Evolutionary conservation across 1,140 invertebrate genomes (phyloP).

Genomic region (Drosophila ficusphila): DNA sequence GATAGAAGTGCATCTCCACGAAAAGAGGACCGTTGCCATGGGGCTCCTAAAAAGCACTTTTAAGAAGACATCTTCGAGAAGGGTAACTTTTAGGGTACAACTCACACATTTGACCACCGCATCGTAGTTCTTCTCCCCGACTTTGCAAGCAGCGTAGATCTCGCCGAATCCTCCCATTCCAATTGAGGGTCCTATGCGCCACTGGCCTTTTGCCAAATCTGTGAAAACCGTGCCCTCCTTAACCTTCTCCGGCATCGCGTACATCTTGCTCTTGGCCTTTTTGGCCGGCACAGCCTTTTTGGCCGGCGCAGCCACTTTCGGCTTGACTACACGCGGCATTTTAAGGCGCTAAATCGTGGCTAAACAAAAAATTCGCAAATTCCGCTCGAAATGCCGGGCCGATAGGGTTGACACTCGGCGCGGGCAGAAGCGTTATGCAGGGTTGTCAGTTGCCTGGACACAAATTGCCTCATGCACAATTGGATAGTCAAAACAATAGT

Average conservation of each 20-base stretch:
- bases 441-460: not conserved
- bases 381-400: conserved; percentile 37
- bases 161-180: conserved; percentile 97
- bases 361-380: not conserved
- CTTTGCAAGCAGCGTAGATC: conserved; percentile 90
- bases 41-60: conserved; percentile 89
- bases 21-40: conserved; percentile 96
- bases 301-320: conserved; percentile 37
- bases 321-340: conserved; percentile 70
- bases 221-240: conserved; percentile 90
- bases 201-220: conserved; percentile 90
- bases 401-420: conserved; percentile 11
- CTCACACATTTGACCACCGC: conserved; percentile 93
- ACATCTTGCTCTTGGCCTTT: conserved; percentile 88
- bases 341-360: not conserved
- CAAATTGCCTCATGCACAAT: too few species aligned
- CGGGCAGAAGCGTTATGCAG: conserved; percentile 9
- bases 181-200: conserved; percentile 94
- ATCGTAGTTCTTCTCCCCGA: conserved; percentile 86
- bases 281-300: conserved; percentile 70
- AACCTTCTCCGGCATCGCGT: conserved; percentile 91
- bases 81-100: conserved; percentile 34
- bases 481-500: too few species aligned
- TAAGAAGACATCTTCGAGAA: not conserved
- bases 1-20: conserved; percentile 98